These are phyloP conservation scores for Graphium colonna DNA, from an alignment of 2,888 invertebrate species.

Conservation along the genomic window DNA sequence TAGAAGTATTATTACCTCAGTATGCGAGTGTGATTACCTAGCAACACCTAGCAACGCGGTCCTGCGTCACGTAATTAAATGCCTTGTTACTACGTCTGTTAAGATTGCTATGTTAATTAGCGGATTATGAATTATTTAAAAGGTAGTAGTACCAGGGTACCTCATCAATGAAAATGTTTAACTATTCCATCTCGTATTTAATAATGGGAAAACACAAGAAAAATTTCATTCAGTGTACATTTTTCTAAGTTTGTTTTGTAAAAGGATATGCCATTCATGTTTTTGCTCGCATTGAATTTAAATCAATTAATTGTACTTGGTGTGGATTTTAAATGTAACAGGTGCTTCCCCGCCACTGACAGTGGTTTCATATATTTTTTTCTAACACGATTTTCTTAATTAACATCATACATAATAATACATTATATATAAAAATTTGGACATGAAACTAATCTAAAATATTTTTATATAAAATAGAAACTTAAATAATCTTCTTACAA, in stretches of 20 bases:
- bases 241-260: neutral
- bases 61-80: constrained; percentile 19
- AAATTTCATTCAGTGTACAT: neutral
- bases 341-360: no score
- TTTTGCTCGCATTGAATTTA: neutral
- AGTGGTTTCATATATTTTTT: no score
- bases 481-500: no score
- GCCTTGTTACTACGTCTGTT: constrained; percentile 18
- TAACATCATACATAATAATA: no score
- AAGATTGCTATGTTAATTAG: constrained; percentile 20
- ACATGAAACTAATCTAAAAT: no score
- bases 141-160: constrained; percentile 2
- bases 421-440: no score
- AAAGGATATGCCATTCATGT: neutral
- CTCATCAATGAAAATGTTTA: constrained; percentile 10
- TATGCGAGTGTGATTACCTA: constrained; percentile 3
- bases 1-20: neutral
- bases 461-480: no score
- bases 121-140: constrained; percentile 15
- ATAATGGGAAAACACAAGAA: neutral
- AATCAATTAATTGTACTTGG: neutral
- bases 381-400: no score
- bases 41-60: constrained; percentile 16
- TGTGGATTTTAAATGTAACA: no score
- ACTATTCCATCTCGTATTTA: neutral